These are phyloP conservation scores for Tyto alba DNA, from an alignment of 2,113 vertebrate genomes.

Conservation along the genomic window DNA sequence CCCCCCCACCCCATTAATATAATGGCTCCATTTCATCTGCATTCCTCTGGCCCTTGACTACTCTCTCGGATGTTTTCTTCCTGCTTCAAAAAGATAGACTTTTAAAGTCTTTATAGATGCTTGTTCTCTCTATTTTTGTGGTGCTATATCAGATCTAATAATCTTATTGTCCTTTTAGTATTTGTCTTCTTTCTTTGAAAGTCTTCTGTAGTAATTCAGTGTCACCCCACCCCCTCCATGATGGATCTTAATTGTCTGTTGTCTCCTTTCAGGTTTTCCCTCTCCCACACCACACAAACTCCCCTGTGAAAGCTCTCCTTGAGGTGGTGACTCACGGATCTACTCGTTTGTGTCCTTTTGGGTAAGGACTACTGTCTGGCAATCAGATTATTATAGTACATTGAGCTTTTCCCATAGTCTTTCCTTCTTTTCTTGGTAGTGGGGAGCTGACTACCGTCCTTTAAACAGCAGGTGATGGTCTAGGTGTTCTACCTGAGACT, in stretches of 20 bases:
- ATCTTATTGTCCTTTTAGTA: not conserved
- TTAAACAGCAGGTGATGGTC: not conserved
- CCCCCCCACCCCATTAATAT: not conserved
- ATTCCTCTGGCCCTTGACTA: not conserved
- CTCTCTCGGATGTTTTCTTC: not conserved
- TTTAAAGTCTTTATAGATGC: not conserved
- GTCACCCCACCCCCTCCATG: rapidly evolving
- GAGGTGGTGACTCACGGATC: not conserved
- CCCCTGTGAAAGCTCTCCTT: not conserved
- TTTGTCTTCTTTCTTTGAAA: not conserved
- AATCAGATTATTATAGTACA: not conserved
- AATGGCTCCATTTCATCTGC: not conserved
- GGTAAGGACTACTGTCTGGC: not conserved
- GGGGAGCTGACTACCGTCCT: not conserved
- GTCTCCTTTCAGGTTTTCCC: not conserved
- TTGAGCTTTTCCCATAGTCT: not conserved
- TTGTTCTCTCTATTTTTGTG: not conserved
- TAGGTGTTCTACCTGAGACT: not conserved
- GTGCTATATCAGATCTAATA: not conserved
- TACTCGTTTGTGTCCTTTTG: not conserved
- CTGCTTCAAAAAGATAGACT: not conserved
- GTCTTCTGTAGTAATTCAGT: not conserved
- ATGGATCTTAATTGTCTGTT: not conserved
- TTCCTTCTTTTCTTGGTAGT: not conserved
- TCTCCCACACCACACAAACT: not conserved